These are phyloP conservation scores for Palythoa caribaeorum DNA, from an alignment of 92 coral and sea anemone species.

Conservation along the genomic window DNA sequence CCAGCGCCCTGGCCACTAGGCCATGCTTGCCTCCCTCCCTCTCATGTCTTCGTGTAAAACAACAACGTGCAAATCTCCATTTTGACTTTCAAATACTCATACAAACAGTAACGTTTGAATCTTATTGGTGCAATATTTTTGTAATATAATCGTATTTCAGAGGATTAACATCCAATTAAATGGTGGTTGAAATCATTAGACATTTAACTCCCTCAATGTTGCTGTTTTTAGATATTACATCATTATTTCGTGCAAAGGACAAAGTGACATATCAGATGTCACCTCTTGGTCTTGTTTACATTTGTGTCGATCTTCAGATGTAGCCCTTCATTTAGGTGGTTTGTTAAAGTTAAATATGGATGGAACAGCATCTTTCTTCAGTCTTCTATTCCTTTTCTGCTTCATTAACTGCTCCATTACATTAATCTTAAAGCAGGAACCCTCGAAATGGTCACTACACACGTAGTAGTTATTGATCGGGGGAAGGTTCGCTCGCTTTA, in stretches of 20 bases:
- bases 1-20: too few relatives aligned
- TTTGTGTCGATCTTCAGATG: conserved; percentile 45
- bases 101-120: not conserved
- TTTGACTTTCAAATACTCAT: conserved; percentile 7
- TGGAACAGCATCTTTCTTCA: conserved; percentile 63
- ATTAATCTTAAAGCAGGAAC: conserved; percentile 46
- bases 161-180: conserved; percentile 1
- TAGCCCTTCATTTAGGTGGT: conserved; percentile 40
- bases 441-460: conserved; percentile 68
- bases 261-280: not conserved
- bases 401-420: conserved; percentile 39
- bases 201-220: not conserved
- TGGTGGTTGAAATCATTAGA: not conserved
- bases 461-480: conserved; percentile 60
- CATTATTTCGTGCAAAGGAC: not conserved
- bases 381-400: conserved; percentile 46
- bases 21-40: too few relatives aligned
- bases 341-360: not conserved
- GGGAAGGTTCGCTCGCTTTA: conserved; percentile 58
- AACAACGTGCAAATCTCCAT: conserved; percentile 9
- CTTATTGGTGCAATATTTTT: not conserved
- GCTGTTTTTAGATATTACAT: not conserved
- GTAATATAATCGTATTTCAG: not conserved
- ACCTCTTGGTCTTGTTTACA: too few relatives aligned
- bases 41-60: conserved; percentile 1